These are phyloP conservation scores for Brachyalestes nurse DNA, from an alignment of 2,797 vertebrate genomes.

Conservation along the genomic window DNA sequence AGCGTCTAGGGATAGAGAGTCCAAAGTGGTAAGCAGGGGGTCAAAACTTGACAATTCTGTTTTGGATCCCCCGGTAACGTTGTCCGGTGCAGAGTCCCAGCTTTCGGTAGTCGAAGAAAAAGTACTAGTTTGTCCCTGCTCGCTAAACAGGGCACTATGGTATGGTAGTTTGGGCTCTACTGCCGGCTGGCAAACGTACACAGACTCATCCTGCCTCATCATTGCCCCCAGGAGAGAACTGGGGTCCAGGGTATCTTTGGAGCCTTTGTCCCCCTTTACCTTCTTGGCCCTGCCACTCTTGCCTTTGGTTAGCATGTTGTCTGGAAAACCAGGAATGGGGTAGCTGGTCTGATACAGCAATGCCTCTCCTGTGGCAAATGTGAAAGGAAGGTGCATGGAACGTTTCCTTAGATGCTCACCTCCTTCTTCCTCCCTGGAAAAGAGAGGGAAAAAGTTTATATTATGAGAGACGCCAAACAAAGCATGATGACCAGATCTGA, in stretches of 20 bases:
- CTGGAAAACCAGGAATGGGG: slow-evolving; percentile 69
- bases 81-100: slow-evolving; percentile 52
- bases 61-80: slow-evolving; percentile 19
- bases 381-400: slow-evolving; percentile 83
- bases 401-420: slow-evolving; percentile 82
- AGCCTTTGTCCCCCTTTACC: slow-evolving; percentile 65
- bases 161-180: slow-evolving; percentile 70
- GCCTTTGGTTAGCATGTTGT: slow-evolving; percentile 64
- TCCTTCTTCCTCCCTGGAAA: slow-evolving; percentile 84
- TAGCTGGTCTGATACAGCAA: slow-evolving; percentile 81
- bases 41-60: slow-evolving; percentile 68
- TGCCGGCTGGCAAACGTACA: slow-evolving; percentile 74
- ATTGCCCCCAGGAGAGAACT: slow-evolving; percentile 78
- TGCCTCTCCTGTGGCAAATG: slow-evolving; percentile 83
- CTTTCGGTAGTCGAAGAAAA: slow-evolving; percentile 19
- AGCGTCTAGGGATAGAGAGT: slow-evolving; percentile 75
- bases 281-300: slow-evolving; percentile 75
- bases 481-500: neutral
- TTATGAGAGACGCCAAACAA: neutral
- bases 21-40: slow-evolving; percentile 77
- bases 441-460: slow-evolving; percentile 15
- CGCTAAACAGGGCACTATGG: slow-evolving; percentile 67
- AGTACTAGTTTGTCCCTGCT: slow-evolving; percentile 5
- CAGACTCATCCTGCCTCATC: slow-evolving; percentile 82
- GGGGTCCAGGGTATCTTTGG: slow-evolving; percentile 65